phyloP scores from a whole-genome alignment of 2,888 invertebrate species.

The Dysmachus trigonus region DNA sequence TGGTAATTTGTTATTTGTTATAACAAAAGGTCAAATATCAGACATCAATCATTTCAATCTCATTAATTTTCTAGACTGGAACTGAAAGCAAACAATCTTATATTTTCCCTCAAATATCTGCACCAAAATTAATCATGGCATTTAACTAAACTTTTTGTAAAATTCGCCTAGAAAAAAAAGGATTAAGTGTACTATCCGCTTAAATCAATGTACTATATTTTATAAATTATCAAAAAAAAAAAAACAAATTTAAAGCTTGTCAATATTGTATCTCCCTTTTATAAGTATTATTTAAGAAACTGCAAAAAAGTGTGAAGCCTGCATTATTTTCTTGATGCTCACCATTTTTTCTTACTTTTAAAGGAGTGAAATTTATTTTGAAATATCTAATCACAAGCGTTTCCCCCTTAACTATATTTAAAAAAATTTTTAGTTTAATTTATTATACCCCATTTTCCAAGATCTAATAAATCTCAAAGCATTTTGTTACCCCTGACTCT shows the following conservation, averaged over 20 bases:
- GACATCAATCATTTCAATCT: too few species aligned
- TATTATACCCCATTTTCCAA: background rate
- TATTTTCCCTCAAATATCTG: background rate
- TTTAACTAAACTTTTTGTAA: background rate
- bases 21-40: too few species aligned
- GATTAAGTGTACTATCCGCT: background rate
- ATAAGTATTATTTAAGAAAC: background rate
- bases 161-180: background rate
- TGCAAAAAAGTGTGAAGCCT: conserved; percentile 32
- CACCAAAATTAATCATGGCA: background rate
- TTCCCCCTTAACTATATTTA: background rate
- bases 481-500: conserved; percentile 13
- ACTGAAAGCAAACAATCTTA: background rate
- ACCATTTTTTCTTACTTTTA: conserved; percentile 13
- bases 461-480: background rate
- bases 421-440: background rate
- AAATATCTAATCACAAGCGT: conserved; percentile 7
- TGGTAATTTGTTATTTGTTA: too few species aligned
- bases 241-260: conserved; percentile 6
- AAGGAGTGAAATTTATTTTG: background rate
- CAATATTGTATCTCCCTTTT: background rate
- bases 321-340: conserved; percentile 32
- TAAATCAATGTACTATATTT: background rate
- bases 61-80: background rate
- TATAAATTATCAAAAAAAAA: too few species aligned